Conservation (phyloP, 2,797 vertebrate genomes). For the Notamacropus eugenii region DNA sequence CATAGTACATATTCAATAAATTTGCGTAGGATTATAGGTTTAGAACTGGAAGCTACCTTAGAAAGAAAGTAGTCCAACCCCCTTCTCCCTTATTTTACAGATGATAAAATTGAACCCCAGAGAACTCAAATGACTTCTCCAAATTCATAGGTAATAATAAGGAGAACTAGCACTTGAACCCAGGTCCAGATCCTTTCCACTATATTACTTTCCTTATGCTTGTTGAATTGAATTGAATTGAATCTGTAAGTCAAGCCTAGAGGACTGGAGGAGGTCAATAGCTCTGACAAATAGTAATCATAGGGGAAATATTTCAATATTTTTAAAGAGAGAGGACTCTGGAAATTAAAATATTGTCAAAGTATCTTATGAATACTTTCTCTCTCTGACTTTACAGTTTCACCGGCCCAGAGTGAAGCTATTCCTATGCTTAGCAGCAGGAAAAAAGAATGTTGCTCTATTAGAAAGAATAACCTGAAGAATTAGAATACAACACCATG, state of each 20-base stretch:
- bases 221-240: not conserved
- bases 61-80: not conserved
- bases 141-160: not conserved
- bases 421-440: not conserved
- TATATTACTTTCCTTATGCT: not conserved
- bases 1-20: not conserved
- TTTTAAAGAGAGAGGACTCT: constrained; percentile 45
- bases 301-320: not conserved
- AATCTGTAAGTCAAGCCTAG: not conserved
- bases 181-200: not conserved
- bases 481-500: constrained; percentile 11
- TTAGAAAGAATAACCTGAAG: constrained; percentile 14
- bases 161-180: not conserved
- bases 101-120: not conserved
- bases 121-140: not conserved
- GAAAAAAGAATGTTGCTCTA: not conserved
- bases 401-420: constrained; percentile 5
- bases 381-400: constrained; percentile 37
- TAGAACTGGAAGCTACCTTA: not conserved
- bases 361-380: constrained; percentile 30
- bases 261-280: not conserved
- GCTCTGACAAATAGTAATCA: constrained; percentile 11
- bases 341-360: constrained; percentile 29
- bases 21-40: not conserved
- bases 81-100: not conserved